These are phyloP conservation scores for Dermatemys mawii DNA, from an alignment of 2,113 vertebrate species.

Conservation along the genomic window DNA sequence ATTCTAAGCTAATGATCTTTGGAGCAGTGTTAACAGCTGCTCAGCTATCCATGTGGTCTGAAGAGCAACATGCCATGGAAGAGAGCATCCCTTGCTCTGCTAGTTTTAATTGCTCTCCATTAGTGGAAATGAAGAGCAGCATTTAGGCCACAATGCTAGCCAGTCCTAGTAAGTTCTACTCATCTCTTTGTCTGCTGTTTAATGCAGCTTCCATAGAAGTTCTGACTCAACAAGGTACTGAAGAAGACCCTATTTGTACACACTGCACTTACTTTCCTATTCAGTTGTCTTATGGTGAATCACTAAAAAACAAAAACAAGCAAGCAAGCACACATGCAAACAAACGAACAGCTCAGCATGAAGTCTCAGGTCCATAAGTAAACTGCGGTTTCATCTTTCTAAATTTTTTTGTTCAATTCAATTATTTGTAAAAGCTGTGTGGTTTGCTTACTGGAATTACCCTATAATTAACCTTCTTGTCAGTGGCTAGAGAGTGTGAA, in stretches of 20 bases:
- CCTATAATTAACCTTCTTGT: conserved; percentile 45
- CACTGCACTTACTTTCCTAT: background rate
- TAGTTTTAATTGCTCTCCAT: background rate
- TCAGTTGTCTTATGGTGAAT: no score
- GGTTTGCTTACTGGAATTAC: conserved; percentile 14
- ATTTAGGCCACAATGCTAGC: background rate
- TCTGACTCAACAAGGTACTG: background rate
- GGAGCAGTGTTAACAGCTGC: background rate
- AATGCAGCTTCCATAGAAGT: background rate
- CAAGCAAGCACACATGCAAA: background rate
- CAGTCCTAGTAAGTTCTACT: background rate
- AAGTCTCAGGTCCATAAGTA: background rate
- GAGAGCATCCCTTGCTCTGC: background rate
- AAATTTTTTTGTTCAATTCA: background rate
- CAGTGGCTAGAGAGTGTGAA: background rate
- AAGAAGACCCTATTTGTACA: background rate
- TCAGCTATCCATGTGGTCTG: rapidly evolving
- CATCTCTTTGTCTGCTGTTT: background rate
- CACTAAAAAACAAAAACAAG: background rate
- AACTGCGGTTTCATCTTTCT: background rate
- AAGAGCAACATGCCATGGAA: rapidly evolving
- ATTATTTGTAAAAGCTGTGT: background rate
- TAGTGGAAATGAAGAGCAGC: background rate
- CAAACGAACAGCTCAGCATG: background rate
- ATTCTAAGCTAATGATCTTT: background rate